Conservation (phyloP, 2,113 vertebrate species). For the Xyrauchen texanus region DNA sequence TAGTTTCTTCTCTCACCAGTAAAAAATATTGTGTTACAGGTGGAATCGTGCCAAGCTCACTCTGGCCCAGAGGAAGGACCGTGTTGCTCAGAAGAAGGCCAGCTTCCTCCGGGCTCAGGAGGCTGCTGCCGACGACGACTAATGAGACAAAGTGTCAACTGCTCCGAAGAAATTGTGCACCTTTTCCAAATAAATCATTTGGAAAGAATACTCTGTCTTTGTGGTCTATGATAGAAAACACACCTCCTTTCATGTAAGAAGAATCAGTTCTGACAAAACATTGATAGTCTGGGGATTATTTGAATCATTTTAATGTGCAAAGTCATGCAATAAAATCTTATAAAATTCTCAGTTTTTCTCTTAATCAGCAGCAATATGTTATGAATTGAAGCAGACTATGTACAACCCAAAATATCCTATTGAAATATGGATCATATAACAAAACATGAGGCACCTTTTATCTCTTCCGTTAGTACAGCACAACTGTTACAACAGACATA, state of each 20-base stretch:
- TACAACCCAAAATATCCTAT: not conserved
- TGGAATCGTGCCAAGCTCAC: slow-evolving; percentile 98
- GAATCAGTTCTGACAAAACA: not conserved
- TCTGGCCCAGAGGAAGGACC: slow-evolving; percentile 93
- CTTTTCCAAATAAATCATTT: slow-evolving; percentile 76
- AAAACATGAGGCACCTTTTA: not conserved
- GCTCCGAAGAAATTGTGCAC: slow-evolving; percentile 44
- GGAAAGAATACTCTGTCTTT: slow-evolving; percentile 54
- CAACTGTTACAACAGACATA: not conserved
- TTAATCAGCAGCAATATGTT: slow-evolving; percentile 54
- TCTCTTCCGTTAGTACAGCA: not conserved
- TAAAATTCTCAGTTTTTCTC: slow-evolving; percentile 39
- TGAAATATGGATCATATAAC: not conserved
- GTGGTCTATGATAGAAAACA: not conserved
- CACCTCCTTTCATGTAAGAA: not conserved
- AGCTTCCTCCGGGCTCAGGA: slow-evolving; percentile 95
- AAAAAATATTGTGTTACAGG: slow-evolving; percentile 64
- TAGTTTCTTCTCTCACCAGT: not conserved
- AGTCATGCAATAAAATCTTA: slow-evolving; percentile 69
- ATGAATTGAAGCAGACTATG: not conserved
- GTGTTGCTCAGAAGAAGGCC: slow-evolving; percentile 97
- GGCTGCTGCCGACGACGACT: slow-evolving; percentile 82
- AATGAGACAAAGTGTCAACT: slow-evolving; percentile 51
- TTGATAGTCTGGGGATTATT: slow-evolving; percentile 16
- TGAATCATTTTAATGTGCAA: slow-evolving; percentile 60